Evolutionary conservation across 1,140 invertebrate genomes (phyloP).

Genomic region (Drosophila chauvacae): DNA sequence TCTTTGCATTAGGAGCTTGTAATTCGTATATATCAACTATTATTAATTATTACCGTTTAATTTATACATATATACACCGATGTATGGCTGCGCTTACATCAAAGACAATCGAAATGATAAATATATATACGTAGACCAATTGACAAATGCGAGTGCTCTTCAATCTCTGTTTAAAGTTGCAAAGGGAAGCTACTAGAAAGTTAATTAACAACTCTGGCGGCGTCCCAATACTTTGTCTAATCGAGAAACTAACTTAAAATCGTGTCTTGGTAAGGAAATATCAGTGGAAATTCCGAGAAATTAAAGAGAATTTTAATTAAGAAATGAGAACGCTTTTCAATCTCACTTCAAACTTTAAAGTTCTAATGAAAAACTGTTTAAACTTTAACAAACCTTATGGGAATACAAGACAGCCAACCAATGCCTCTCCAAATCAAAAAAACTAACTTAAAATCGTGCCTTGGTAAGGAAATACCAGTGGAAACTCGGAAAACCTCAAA

Average conservation of each 20-base stretch:
- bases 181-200: too few species aligned
- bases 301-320: constrained; percentile 12
- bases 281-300: too few species aligned
- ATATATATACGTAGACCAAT: constrained; percentile 49
- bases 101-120: constrained; percentile 40
- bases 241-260: not conserved
- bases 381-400: not conserved
- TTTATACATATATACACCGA: constrained; percentile 42
- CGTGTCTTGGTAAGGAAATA: too few species aligned
- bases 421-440: not conserved
- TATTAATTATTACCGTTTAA: constrained; percentile 59
- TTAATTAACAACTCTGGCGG: not conserved
- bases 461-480: not conserved
- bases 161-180: not conserved
- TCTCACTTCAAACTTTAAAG: too few species aligned
- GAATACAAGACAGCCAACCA: not conserved
- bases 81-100: constrained; percentile 37
- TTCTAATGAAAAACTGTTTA: too few species aligned
- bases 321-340: not conserved
- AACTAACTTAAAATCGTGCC: not conserved
- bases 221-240: not conserved
- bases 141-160: constrained; percentile 5
- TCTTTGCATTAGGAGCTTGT: constrained; percentile 58
- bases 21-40: constrained; percentile 34
- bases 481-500: not conserved